These are phyloP conservation scores for Drosophila tripunctata DNA, from an alignment of 2,888 invertebrate species.

Conservation along the genomic window DNA sequence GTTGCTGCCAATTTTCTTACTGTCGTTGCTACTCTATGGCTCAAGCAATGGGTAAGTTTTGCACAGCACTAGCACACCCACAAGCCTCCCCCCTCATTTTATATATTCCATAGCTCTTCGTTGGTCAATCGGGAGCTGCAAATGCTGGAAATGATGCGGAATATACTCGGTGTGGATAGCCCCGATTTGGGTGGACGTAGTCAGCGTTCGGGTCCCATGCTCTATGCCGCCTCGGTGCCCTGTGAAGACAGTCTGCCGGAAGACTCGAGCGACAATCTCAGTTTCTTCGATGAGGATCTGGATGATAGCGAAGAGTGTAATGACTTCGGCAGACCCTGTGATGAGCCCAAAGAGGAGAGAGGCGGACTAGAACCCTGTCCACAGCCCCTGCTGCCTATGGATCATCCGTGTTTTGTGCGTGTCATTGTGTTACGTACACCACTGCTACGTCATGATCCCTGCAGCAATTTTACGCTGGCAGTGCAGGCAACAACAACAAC, in stretches of 20 bases:
- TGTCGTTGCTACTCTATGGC: constrained; percentile 36
- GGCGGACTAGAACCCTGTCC: constrained; percentile 27
- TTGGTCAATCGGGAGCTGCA: constrained; percentile 49
- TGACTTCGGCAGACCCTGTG: constrained; percentile 41
- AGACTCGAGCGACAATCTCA: constrained; percentile 39
- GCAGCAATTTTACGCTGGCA: constrained; percentile 51
- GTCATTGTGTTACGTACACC: constrained; percentile 54
- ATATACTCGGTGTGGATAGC: constrained; percentile 42
- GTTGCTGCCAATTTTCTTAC: constrained; percentile 20
- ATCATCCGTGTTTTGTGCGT: constrained; percentile 64
- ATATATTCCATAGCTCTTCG: constrained; percentile 43
- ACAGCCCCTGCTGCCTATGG: constrained; percentile 27
- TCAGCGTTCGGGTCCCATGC: constrained; percentile 28
- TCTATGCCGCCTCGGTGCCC: constrained; percentile 46
- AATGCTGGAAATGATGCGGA: constrained; percentile 63
- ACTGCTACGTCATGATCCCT: constrained; percentile 54
- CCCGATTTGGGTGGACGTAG: constrained; percentile 27
- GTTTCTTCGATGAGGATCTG: constrained; percentile 39
- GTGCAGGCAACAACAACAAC: neutral
- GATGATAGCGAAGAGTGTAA: constrained; percentile 55
- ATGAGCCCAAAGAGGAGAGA: neutral
- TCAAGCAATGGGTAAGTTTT: constrained; percentile 48
- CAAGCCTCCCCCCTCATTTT: no score
- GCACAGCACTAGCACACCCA: no score
- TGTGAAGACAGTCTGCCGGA: constrained; percentile 62